Evolutionary conservation across 92 coral and sea anemone genomes (phyloP).

Genomic region (Virgularia gustaviana): DNA sequence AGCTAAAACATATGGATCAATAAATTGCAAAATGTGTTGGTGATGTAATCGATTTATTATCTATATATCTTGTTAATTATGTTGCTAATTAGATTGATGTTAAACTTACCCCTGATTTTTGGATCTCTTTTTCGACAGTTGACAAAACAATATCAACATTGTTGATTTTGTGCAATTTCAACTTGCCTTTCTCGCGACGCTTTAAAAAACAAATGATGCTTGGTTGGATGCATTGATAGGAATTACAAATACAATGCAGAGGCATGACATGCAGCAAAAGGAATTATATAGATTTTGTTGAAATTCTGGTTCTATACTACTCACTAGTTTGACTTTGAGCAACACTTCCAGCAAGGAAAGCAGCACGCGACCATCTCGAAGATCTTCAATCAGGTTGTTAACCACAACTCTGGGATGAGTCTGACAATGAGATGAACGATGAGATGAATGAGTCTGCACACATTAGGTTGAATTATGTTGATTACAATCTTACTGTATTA

Average conservation of each 20-base stretch:
- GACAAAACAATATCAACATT: constrained; percentile 71
- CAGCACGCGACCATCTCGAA: constrained; percentile 70
- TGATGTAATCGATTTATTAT: too few relatives aligned
- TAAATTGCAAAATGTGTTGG: too few relatives aligned
- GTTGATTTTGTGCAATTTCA: constrained; percentile 78
- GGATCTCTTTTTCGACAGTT: constrained; percentile 66
- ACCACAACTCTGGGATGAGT: constrained; percentile 61
- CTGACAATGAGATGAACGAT: constrained; percentile 29
- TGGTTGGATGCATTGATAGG: not conserved
- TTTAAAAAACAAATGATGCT: constrained; percentile 15
- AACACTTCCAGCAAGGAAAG: constrained; percentile 77
- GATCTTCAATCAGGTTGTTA: constrained; percentile 62
- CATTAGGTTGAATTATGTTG: not conserved
- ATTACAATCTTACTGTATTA: not conserved
- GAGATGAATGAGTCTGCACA: not conserved
- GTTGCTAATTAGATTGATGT: too few relatives aligned
- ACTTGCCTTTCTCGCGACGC: constrained; percentile 83
- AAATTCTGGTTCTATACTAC: not conserved
- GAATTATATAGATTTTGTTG: not conserved
- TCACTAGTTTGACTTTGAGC: constrained; percentile 60
- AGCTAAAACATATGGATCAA: too few relatives aligned
- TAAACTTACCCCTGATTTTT: constrained; percentile 71
- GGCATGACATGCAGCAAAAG: not conserved
- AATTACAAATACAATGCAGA: not conserved
- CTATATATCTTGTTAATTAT: too few relatives aligned